Base-by-base conservation (phyloP, 2,888 invertebrate genomes). In the Orchesella flavescens region DNA sequence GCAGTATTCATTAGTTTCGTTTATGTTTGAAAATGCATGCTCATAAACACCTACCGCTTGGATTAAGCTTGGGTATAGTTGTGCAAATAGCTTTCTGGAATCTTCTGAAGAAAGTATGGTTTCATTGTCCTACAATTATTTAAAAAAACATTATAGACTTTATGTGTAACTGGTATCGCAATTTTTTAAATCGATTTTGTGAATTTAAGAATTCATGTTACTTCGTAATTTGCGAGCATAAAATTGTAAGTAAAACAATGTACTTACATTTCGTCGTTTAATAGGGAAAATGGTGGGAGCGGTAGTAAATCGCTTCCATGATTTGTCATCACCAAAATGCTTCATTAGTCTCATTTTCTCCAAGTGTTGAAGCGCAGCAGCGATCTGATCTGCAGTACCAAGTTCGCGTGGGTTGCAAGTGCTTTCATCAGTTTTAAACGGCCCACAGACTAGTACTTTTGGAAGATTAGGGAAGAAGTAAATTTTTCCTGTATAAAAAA, bases 391-490 rank as follows among this genome's bases (percentile, higher is more conserved):
- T 17, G 72, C 68, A 49, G 19, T 73, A 15, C 19, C 53, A 34
- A 23, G n/a, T 17, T 80, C 76, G 10, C 43, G 55, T 10, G 63
- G 63, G 68, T 73, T 72, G 1, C 57, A 12, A 0, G 73, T 71
- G 1, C 73, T 75, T 59, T 82, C 78, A 66, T 75, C 68, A 10
- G 79, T 82, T 68, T 59, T 79, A 65, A 85, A 85, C 1, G 85
- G 85, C 9, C 85, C 85, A 59, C 85, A 85, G 23, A 85, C 55
- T 44, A 85, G 76, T n/a, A 83, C 77, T 73, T 77, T 83, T 5
- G 83, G 82, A 21, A 85, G 61, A 43, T 82, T 66, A 13, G 85
- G 85, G 15, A 85, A 83, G 15, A 85, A 76, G 57, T 85, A 85
- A 23, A 85, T 83, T 57, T 75, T 71, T 13, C 85, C 85, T 83